Evolutionary conservation across 2,113 vertebrate species (phyloP).

Genomic region (Chlorodrepanis virens): DNA sequence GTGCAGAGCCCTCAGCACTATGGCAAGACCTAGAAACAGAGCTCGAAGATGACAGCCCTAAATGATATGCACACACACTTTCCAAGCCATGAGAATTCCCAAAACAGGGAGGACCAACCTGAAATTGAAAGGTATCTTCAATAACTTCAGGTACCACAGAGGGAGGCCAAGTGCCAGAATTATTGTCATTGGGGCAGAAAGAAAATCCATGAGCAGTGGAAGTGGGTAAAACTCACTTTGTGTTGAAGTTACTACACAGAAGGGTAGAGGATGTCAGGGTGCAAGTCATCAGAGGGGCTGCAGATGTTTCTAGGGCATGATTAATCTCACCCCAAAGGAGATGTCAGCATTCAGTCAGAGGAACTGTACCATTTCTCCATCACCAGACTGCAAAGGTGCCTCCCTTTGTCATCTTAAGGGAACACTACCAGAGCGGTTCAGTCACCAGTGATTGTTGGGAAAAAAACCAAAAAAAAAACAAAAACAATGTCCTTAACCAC

Average conservation of each 20-base stretch:
- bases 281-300: neutral
- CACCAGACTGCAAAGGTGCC: neutral
- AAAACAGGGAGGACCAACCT: neutral
- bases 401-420: neutral
- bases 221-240: neutral
- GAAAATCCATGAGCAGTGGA: neutral
- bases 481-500: neutral
- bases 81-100: neutral
- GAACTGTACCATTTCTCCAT: neutral
- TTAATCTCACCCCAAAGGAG: neutral
- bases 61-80: neutral
- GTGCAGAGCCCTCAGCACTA: neutral
- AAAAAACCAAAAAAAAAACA: neutral
- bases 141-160: neutral
- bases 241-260: neutral
- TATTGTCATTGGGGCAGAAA: neutral
- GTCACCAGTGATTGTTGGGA: neutral
- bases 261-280: neutral
- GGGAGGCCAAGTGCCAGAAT: accelerated
- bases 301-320: neutral
- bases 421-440: neutral
- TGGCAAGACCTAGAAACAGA: neutral
- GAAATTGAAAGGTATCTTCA: neutral
- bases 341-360: neutral
- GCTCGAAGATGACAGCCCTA: neutral